These are phyloP conservation scores for Drosophila tristis DNA, from an alignment of 1,140 invertebrate genomes.

Conservation along the genomic window DNA sequence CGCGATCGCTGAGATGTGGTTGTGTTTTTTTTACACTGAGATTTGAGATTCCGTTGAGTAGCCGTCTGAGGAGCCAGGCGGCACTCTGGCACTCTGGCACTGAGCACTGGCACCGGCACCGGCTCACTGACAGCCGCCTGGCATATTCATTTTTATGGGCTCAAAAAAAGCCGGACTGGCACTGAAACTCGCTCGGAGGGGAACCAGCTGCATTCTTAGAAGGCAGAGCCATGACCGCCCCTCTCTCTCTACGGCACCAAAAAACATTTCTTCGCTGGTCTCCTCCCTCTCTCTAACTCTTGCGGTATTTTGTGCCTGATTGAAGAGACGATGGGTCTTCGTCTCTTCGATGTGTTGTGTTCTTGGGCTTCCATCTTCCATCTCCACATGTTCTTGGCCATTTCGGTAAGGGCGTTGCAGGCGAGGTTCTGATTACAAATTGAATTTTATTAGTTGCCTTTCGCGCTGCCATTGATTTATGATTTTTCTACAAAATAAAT, in stretches of 20 bases:
- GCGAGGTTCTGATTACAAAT: conserved; percentile 70
- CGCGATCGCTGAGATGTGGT: conserved; percentile 37
- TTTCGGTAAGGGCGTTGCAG: conserved; percentile 68
- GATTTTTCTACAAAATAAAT: conserved; percentile 57
- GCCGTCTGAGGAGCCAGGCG: conserved; percentile 54
- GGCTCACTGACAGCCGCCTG: conserved; percentile 73
- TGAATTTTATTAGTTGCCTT: conserved; percentile 75
- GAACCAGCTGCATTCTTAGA: conserved; percentile 71
- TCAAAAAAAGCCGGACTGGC: conserved; percentile 6
- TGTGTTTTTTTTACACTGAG: conserved; percentile 11
- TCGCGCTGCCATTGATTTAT: conserved; percentile 73
- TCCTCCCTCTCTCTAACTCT: conserved; percentile 47
- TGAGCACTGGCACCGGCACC: conserved; percentile 34
- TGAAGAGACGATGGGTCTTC: too few relatives aligned
- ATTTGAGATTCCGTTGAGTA: conserved; percentile 49
- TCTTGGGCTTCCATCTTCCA: conserved; percentile 4
- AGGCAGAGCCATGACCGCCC: conserved; percentile 47
- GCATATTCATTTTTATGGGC: conserved; percentile 75
- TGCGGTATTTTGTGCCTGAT: conserved; percentile 52
- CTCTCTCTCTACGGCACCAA: not conserved
- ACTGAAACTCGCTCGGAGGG: not conserved
- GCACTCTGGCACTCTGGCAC: too few relatives aligned
- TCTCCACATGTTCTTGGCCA: conserved; percentile 10
- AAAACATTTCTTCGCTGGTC: too few relatives aligned
- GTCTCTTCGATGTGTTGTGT: too few relatives aligned